Conservation (phyloP, 35 echinoderm and acorn worm species). For the Heliocidaris tuberculata region DNA sequence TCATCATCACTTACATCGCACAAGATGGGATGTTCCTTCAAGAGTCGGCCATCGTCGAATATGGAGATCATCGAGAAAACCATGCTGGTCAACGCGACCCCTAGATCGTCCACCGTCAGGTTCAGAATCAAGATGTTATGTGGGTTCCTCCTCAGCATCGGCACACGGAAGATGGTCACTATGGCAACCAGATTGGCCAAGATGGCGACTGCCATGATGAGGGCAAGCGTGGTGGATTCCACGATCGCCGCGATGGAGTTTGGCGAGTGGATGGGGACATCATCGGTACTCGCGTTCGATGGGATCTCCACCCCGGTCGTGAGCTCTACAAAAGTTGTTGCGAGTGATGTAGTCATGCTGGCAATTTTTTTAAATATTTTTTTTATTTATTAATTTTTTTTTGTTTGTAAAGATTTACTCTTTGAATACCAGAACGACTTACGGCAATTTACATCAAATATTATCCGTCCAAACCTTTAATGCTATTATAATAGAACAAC, state of each 20-base stretch:
- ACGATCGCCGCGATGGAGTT: not conserved
- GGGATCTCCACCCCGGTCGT: not conserved
- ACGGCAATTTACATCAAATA: too few species aligned
- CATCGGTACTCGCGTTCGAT: not conserved
- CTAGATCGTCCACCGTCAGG: constrained; percentile 14
- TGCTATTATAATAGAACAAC: too few species aligned
- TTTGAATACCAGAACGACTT: too few species aligned
- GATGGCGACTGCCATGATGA: constrained; percentile 1
- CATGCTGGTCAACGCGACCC: constrained; percentile 22
- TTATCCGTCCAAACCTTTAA: too few species aligned
- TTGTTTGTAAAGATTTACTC: not conserved
- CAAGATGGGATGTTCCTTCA: constrained; percentile 10
- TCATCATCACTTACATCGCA: constrained; percentile 23
- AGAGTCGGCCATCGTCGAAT: constrained; percentile 22
- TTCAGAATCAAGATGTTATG: constrained; percentile 27
- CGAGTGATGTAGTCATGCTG: not conserved
- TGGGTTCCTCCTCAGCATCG: constrained; percentile 12
- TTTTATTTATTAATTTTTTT: too few species aligned
- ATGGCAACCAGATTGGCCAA: constrained; percentile 30
- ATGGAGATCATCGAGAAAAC: constrained; percentile 25
- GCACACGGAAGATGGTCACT: constrained; percentile 27
- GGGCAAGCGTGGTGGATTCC: constrained; percentile 13
- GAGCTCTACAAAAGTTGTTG: not conserved
- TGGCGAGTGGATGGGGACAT: not conserved
- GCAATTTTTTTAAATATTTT: too few species aligned